Conservation (phyloP, 2,113 vertebrate species). For the Falcunculus frontatus region DNA sequence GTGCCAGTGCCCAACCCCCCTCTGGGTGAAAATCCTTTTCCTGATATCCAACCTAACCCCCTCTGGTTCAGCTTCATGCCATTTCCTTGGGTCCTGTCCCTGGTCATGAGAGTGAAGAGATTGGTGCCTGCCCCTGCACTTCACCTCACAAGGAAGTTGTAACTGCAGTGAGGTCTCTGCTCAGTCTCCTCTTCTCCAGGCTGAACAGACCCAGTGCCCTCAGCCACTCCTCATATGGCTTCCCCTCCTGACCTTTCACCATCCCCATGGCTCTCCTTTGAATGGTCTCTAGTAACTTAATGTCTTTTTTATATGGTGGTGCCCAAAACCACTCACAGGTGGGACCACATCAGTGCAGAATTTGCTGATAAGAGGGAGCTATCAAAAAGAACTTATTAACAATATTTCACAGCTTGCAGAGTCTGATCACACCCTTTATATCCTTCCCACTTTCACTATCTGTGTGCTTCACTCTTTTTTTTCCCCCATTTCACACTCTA, state of each 20-base stretch:
- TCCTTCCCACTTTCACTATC: not conserved
- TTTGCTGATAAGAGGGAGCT: not conserved
- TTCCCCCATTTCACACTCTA: fast-evolving
- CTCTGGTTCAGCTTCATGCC: not conserved
- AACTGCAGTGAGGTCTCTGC: fast-evolving
- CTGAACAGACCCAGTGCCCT: not conserved
- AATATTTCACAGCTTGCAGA: not conserved
- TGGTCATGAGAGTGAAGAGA: not conserved
- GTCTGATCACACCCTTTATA: not conserved
- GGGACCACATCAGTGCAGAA: not conserved
- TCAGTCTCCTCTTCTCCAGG: not conserved
- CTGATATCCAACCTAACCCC: not conserved
- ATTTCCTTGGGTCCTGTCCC: not conserved
- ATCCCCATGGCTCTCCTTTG: not conserved
- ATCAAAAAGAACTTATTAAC: not conserved
- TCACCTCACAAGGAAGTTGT: fast-evolving
- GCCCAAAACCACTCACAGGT: not conserved
- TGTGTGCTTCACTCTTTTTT: not conserved
- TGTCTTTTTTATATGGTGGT: not conserved
- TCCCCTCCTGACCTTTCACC: not conserved
- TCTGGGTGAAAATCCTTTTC: not conserved
- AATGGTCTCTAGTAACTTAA: not conserved
- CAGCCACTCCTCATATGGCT: fast-evolving
- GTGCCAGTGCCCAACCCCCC: not conserved
- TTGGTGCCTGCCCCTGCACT: fast-evolving